phyloP scores from a whole-genome alignment of 2,888 invertebrate genomes.

The Alcis repandata region DNA sequence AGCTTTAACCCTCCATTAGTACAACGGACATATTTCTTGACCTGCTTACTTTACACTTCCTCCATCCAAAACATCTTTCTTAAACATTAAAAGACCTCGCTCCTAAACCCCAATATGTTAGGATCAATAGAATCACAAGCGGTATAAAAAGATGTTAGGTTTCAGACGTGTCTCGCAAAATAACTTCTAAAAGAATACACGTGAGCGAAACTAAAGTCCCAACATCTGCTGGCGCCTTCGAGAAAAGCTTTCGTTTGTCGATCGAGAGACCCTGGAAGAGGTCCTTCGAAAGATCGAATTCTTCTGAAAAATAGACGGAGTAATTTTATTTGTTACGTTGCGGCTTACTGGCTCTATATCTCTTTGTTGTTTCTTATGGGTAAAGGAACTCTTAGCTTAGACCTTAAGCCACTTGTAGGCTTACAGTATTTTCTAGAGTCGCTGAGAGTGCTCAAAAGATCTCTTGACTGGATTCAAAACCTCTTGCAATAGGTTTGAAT shows the following conservation, averaged over 20 bases:
- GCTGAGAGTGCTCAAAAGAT: too few species aligned
- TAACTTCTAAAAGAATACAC: slow-evolving; percentile 75
- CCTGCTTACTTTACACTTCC: too few species aligned
- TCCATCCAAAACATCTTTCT: background rate
- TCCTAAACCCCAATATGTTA: slow-evolving; percentile 21
- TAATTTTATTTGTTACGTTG: background rate
- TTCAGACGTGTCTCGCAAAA: slow-evolving; percentile 51
- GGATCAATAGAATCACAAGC: slow-evolving; percentile 24
- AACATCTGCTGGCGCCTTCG: slow-evolving; percentile 68
- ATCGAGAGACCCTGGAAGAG: slow-evolving; percentile 50
- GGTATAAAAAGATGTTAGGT: slow-evolving; percentile 25
- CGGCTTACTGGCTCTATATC: background rate
- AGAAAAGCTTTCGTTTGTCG: slow-evolving; percentile 51
- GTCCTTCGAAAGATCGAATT: background rate
- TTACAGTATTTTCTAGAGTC: too few species aligned
- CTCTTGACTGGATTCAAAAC: too few species aligned
- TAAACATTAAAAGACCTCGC: background rate
- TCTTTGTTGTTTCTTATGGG: background rate
- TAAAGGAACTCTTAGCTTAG: background rate
- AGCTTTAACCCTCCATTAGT: too few species aligned
- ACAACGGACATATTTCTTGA: too few species aligned
- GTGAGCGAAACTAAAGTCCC: slow-evolving; percentile 74
- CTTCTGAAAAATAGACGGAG: background rate
- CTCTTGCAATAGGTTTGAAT: too few species aligned
- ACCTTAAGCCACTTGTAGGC: too few species aligned